Conservation (phyloP, 2,888 invertebrate genomes). For the Epistrophe grossulariae region DNA sequence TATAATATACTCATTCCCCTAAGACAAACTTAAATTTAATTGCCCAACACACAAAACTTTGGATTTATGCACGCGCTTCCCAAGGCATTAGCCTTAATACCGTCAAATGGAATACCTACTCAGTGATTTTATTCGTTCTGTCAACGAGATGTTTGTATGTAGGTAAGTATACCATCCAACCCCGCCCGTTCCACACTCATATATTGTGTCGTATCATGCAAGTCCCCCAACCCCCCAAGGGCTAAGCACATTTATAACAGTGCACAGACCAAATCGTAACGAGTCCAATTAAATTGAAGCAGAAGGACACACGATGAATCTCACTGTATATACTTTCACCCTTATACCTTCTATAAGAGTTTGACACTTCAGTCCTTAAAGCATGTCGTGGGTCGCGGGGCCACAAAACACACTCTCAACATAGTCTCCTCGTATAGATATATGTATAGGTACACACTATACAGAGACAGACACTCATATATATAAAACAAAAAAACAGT, state of each 20-base stretch:
- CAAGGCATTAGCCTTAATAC: conserved; percentile 60
- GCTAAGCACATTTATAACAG: conserved; percentile 35
- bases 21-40: conserved; percentile 56
- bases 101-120: conserved; percentile 46
- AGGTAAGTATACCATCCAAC: background rate
- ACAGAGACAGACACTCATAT: background rate
- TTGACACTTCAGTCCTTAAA: conserved; percentile 39
- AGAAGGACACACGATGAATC: conserved; percentile 62
- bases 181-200: background rate
- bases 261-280: conserved; percentile 58
- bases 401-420: background rate
- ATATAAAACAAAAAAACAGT: conserved; percentile 30
- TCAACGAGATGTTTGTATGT: conserved; percentile 34
- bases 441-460: background rate
- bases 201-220: background rate
- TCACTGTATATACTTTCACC: background rate
- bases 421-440: no score
- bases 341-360: conserved; percentile 3
- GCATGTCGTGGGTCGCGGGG: conserved; percentile 24
- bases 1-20: background rate
- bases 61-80: conserved; percentile 58
- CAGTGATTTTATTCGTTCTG: conserved; percentile 55
- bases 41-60: conserved; percentile 44
- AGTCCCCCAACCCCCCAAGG: background rate
- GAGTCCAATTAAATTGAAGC: conserved; percentile 70